Percentiles rank a stretch among this genome's conserved stretches.
Evolutionary conservation across 2,113 vertebrate genomes (phyloP).

Genomic region (Cyanoderma ruficeps): DNA sequence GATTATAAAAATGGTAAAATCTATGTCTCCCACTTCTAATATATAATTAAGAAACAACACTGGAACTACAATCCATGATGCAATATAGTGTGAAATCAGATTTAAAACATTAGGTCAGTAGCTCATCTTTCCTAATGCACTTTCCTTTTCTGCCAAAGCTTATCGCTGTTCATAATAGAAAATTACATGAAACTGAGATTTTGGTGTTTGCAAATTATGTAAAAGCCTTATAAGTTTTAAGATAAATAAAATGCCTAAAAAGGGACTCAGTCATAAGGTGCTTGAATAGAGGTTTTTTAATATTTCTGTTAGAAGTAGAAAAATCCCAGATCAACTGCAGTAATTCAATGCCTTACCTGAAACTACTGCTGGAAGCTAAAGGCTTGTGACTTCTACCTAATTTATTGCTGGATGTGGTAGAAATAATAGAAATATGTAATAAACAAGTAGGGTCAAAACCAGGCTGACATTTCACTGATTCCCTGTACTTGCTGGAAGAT

Average conservation of each 20-base stretch:
- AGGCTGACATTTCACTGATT: background rate
- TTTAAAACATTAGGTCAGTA: background rate
- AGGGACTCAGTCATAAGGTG: accelerated
- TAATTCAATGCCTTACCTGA: background rate
- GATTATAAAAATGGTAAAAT: background rate
- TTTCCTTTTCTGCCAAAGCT: background rate
- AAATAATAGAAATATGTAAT: background rate
- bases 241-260: background rate
- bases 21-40: background rate
- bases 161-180: background rate
- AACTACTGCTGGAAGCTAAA: background rate
- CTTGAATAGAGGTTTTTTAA: background rate
- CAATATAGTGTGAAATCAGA: background rate
- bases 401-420: background rate
- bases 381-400: background rate
- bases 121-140: background rate
- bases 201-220: background rate
- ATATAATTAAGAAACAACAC: background rate
- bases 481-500: background rate
- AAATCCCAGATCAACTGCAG: background rate
- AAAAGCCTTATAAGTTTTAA: background rate
- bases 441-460: background rate
- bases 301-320: background rate
- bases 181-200: background rate
- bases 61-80: background rate